These are phyloP conservation scores for Rafetus swinhoei DNA, from an alignment of 2,113 vertebrate genomes.

Conservation along the genomic window DNA sequence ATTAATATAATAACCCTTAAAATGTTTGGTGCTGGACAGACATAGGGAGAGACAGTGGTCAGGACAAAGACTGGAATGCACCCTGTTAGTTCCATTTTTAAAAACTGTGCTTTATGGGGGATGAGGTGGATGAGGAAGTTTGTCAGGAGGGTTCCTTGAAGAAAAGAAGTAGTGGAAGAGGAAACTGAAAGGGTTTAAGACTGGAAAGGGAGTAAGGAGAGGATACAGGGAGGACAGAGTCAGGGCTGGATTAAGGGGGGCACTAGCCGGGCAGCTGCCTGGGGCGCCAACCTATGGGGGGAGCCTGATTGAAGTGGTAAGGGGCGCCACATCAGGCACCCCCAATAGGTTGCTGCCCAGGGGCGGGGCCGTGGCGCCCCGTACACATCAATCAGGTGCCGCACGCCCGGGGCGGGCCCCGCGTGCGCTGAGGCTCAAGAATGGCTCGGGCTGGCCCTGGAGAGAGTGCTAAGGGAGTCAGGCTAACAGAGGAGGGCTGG, in stretches of 20 bases:
- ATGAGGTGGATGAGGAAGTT: neutral
- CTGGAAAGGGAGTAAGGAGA: neutral
- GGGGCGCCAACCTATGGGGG: too few relatives aligned
- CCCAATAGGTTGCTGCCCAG: too few relatives aligned
- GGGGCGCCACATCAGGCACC: too few relatives aligned
- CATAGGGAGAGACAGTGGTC: neutral
- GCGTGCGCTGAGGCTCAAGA: too few relatives aligned
- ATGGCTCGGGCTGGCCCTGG: too few relatives aligned
- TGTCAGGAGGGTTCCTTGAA: neutral
- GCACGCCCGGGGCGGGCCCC: too few relatives aligned
- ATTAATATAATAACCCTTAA: neutral
- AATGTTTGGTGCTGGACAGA: neutral
- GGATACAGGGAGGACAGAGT: neutral
- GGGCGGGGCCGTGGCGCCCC: too few relatives aligned
- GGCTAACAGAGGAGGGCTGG: neutral
- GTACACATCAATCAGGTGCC: too few relatives aligned
- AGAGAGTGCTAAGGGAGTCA: neutral
- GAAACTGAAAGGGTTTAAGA: too few relatives aligned
- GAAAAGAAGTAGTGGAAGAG: neutral
- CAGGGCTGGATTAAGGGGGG: too few relatives aligned
- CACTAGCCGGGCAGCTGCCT: too few relatives aligned
- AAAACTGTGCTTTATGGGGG: neutral
- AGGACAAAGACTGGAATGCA: neutral
- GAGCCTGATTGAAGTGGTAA: too few relatives aligned
- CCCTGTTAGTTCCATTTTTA: neutral